A percentile compares a stretch with the other conserved stretches of the same genome.
Conservation (phyloP, 2,888 invertebrate species). For the Criorhina ranunculi region DNA sequence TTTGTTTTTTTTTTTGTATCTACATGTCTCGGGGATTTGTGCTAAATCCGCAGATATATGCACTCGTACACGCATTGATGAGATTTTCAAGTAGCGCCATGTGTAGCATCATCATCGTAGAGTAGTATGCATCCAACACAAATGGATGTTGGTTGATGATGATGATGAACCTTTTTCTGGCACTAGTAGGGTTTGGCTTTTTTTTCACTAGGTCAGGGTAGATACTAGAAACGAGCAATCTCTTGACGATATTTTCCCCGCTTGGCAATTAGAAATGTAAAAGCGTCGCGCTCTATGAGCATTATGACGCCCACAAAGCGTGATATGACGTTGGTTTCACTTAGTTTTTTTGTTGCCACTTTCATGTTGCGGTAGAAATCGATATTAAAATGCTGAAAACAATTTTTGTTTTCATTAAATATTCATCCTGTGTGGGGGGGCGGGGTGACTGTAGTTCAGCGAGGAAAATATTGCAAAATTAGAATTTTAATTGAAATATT, state of each 20-base stretch:
- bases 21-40: slow-evolving; percentile 10
- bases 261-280: slow-evolving; percentile 58
- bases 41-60: slow-evolving; percentile 12
- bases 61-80: slow-evolving; percentile 32
- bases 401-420: slow-evolving; percentile 44
- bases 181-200: not conserved
- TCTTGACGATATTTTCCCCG: slow-evolving; percentile 31
- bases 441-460: not conserved
- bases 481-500: slow-evolving; percentile 69
- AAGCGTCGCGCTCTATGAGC: slow-evolving; percentile 48
- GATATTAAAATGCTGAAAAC: slow-evolving; percentile 51
- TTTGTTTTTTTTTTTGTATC: slow-evolving; percentile 32
- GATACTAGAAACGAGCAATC: not conserved
- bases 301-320: slow-evolving; percentile 36
- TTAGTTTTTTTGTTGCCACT: slow-evolving; percentile 14
- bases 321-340: slow-evolving; percentile 15
- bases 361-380: slow-evolving; percentile 43
- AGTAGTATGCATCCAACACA: slow-evolving; percentile 13
- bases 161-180: slow-evolving; percentile 51
- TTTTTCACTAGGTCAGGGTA: slow-evolving; percentile 36
- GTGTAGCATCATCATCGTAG: slow-evolving; percentile 32
- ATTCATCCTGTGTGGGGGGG: slow-evolving; percentile 28
- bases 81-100: slow-evolving; percentile 32
- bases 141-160: slow-evolving; percentile 30
- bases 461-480: slow-evolving; percentile 30